Evolutionary conservation across 2,797 vertebrate genomes (phyloP), one percentile per base, ranked within the genome.

Genomic region (Enteromius paludinosus): DNA sequence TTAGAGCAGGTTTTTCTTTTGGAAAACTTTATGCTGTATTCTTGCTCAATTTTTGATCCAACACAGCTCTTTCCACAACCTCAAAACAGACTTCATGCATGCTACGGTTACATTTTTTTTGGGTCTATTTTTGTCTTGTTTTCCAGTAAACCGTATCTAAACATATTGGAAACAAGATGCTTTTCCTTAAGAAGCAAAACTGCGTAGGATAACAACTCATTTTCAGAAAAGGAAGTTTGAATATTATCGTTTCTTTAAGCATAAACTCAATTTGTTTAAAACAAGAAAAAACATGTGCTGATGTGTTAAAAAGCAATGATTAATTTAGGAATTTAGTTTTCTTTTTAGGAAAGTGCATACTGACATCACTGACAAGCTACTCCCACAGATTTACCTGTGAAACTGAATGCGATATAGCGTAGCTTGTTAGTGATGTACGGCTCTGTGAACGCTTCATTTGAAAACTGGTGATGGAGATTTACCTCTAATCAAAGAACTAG

Each of bases 81-180:
- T 71, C 43, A 47, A 47, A 28, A 70, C 41, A 70, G 68, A 47
- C 68, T 43, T 61, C 59, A 17, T 28, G 14, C 41, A 70, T 28
- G 18, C 68, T 30, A 18, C 18, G 23, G 45, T 43, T 49, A 30
- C 0, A 1, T 28, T 10, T 28, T 25, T 69, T 45, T 0, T 1
- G 0, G 12, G 7, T 49, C 9, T 47, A 71, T 49, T 49, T 71
- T 28, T 1, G 10, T 49, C 45, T 72, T 2, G 9, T 14, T 72
- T 72, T 71, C 47, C 69, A 71, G 45, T 20, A 71, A 47, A 71
- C 30, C 15, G 0, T 10, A 49, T 71, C 43, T 71, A 18, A 9
- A 28, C 15, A 70, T 70, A 28, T 8, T 45, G 43, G 15, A 70
- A 70, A 17, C 61, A 30, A 70, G 6, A 45, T 17, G 41, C 7